Percentiles rank a stretch among this genome's conserved stretches.
These are phyloP conservation scores for Origma solitaria DNA, from an alignment of 2,113 vertebrate genomes.

Conservation along the genomic window DNA sequence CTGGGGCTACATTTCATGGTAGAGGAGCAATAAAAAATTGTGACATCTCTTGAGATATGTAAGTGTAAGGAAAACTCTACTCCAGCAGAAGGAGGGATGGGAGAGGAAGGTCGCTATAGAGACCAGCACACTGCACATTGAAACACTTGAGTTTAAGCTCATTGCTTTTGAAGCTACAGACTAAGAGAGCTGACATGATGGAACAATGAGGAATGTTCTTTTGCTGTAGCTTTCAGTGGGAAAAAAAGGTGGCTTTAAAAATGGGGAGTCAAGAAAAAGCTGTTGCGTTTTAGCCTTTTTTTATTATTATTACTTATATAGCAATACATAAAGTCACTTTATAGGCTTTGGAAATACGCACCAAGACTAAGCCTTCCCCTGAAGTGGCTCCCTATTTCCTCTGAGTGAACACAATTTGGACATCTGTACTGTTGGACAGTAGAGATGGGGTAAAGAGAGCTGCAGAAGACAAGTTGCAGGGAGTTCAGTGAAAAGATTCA, in stretches of 20 bases:
- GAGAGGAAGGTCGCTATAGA: not conserved
- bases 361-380: not conserved
- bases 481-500: not conserved
- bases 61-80: not conserved
- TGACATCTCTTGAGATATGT: not conserved
- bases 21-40: conserved; percentile 7
- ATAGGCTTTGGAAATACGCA: not conserved
- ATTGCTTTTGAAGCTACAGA: not conserved
- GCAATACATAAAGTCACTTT: not conserved
- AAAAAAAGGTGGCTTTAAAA: not conserved
- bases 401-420: not conserved
- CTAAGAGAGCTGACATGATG: not conserved
- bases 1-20: not conserved
- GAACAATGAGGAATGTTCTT: not conserved
- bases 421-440: not conserved
- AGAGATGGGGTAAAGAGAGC: not conserved
- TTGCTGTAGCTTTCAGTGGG: not conserved
- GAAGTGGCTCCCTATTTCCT: not conserved
- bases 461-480: not conserved
- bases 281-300: not conserved
- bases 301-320: not conserved
- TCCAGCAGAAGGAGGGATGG: not conserved
- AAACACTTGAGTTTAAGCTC: not conserved
- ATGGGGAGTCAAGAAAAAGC: not conserved
- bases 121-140: not conserved